Conservation (phyloP, 2,113 vertebrate species). For the Hippolais icterina region DNA sequence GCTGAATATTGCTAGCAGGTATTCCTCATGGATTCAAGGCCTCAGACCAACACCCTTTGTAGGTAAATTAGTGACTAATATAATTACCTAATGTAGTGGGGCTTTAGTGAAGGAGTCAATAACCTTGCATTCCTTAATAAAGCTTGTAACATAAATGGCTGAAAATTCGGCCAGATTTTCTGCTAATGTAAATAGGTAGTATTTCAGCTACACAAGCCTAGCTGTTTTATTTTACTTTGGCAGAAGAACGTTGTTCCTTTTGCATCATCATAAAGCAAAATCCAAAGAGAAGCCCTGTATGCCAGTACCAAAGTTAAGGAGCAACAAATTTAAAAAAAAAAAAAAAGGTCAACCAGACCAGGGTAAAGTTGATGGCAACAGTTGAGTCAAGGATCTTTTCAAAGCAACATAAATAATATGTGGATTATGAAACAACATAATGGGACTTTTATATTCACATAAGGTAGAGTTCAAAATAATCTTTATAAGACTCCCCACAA, state of each 20-base stretch:
- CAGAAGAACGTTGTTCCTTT: not conserved
- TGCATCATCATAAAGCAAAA: not conserved
- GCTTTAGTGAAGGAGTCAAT: not conserved
- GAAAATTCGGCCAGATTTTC: not conserved
- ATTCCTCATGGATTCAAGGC: not conserved
- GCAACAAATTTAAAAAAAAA: not conserved
- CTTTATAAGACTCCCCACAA: not conserved
- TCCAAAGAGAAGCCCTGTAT: not conserved
- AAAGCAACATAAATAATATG: not conserved
- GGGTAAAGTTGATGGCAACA: not conserved
- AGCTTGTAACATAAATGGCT: not conserved
- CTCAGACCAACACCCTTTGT: not conserved
- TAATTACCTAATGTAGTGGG: not conserved
- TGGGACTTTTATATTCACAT: not conserved
- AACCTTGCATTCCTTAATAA: not conserved
- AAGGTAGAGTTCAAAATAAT: not conserved
- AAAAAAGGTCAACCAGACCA: fast-evolving
- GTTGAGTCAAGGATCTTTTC: not conserved
- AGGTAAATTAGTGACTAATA: not conserved
- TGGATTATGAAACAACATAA: not conserved
- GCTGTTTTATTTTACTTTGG: not conserved
- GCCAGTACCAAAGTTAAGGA: not conserved
- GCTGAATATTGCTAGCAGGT: not conserved
- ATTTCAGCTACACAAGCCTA: not conserved
- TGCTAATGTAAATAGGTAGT: not conserved